Base-by-base conservation (phyloP, 1,140 invertebrate genomes). In the Mactra quadrangularis region DNA sequence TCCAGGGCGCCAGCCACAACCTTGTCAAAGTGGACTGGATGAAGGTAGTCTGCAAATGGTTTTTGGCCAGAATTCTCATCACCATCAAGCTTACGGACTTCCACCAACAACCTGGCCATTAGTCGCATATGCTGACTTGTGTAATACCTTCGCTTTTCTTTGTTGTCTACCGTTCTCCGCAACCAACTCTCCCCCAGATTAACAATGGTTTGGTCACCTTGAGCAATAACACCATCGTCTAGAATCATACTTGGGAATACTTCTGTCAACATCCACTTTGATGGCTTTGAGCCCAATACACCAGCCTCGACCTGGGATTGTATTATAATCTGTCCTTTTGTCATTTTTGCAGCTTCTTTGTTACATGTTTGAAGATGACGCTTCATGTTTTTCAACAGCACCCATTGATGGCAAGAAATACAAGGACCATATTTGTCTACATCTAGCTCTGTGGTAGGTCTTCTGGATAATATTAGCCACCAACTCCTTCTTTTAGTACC, bases 181-280 rank as follows among this genome's bases (percentile, higher is more conserved):
- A 82, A 41, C 79, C 78, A 82, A 19, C 33, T 72, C 22, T 82
- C 79, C 33, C 79, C 68, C 3, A 82, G 33, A 33, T 45, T 33
- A n/a, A 82, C 50, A 59, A 82, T 82, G 19, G 74, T 29, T 22
- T 22, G 15, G 35, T 82, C 66, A 15, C 74, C 50, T 71, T 60
- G 66, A 3, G 66, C 66, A 6, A 71, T 25, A 7, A 19, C 22
- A 50, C 17, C 22, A 25, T 47, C 47, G 50, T 71, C 66, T 50
- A 19, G 2, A 29, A 41, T 17, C 66, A 71, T 71, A 29, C 4
- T 50, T 25, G 38, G 38, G 50, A 71, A 71, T 50, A 71, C 66
- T 71, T 71, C 66, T 41, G 6, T 17, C 11, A 50, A 15, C 66
- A 71, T 71, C 17, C n/a, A 13, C 33, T 71, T 50, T 1, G 66